A percentile compares a stretch with the other conserved stretches of the same genome.
Evolutionary conservation across 2,797 vertebrate species (phyloP).

Genomic region (Acanthurus lineatus): DNA sequence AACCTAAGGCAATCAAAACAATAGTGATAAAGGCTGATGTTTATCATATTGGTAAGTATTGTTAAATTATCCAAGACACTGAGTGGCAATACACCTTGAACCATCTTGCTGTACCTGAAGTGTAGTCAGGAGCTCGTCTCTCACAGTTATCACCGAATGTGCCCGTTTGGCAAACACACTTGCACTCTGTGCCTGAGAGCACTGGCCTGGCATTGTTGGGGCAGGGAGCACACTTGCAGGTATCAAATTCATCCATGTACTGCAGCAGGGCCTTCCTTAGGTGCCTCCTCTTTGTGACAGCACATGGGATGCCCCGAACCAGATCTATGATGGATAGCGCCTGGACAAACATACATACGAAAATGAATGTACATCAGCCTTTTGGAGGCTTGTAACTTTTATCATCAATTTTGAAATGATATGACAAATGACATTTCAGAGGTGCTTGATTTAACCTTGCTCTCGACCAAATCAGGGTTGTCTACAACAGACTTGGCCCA

Average conservation of each 20-base stretch:
- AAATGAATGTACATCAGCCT: neutral
- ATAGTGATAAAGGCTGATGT: too few species aligned
- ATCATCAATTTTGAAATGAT: neutral
- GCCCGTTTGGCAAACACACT: slow-evolving; percentile 91
- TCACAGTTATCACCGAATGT: slow-evolving; percentile 92
- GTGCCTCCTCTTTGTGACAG: slow-evolving; percentile 89
- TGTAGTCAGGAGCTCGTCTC: slow-evolving; percentile 84
- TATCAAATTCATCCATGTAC: slow-evolving; percentile 86
- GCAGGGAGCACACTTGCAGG: slow-evolving; percentile 90
- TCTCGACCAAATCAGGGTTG: slow-evolving; percentile 89
- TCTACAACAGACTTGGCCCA: slow-evolving; percentile 92
- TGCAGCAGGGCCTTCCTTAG: slow-evolving; percentile 88
- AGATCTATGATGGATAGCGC: slow-evolving; percentile 87
- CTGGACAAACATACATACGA: slow-evolving; percentile 72
- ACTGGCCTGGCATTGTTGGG: slow-evolving; percentile 89
- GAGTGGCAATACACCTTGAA: neutral
- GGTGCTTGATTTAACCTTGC: slow-evolving; percentile 80
- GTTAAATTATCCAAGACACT: too few species aligned
- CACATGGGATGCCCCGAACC: slow-evolving; percentile 90
- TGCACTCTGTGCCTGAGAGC: slow-evolving; percentile 89
- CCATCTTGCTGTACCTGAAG: slow-evolving; percentile 80
- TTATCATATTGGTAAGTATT: too few species aligned
- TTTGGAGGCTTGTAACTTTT: neutral
- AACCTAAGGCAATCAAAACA: too few species aligned
- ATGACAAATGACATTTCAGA: neutral